Evolutionary conservation across 2,888 invertebrate species (phyloP), one percentile per base, ranked within the genome.

Genomic region (Chouioia cunea): DNA sequence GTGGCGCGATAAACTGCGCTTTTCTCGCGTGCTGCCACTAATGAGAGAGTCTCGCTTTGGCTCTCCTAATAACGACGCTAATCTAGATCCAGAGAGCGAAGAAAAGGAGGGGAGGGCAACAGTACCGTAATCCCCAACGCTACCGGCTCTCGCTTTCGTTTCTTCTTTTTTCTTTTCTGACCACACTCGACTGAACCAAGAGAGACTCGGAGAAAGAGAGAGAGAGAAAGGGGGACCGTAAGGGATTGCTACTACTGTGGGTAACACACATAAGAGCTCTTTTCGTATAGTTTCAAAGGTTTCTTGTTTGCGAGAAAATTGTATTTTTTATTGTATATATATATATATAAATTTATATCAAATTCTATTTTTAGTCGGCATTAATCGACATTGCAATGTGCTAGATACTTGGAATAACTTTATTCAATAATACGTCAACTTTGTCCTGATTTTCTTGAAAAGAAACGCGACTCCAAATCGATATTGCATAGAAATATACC

Each of bases 21-120:
- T 46, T 27, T 53, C 57, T 58, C 44, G 44, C 44, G 57, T 43
- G 44, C 43, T 48, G 52, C 46, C 20, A 44, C 66, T 67, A 67
- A 67, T 67, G 67, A 67, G 67, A 59, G 46, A 36, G 36, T 36
- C 36, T 48, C 54, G 67, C 48, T 59, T 36, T 36, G 36, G 36
- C 36, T 15, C 64, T 50, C 53, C 69, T 70, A 71, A 71, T 71
- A 68, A 71, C 67, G 54, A 68, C n/a, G 71, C 64, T 71, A 71
- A 71, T 71, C 71, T 71, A 68, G 67, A 68, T 68, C 50, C 57
- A 20, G 15, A 36, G 36, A 36, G 36, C 6, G 12, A 36, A 12
- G 12, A 36, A 36, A 27, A 27, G 27, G 27, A 43, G 62, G 36
- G 43, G 15, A n/a, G 46, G 1, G n/a, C 18, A 15, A 44, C 4